These are phyloP conservation scores for Agriopis aurantiaria DNA, from an alignment of 2,888 invertebrate genomes.

Conservation along the genomic window DNA sequence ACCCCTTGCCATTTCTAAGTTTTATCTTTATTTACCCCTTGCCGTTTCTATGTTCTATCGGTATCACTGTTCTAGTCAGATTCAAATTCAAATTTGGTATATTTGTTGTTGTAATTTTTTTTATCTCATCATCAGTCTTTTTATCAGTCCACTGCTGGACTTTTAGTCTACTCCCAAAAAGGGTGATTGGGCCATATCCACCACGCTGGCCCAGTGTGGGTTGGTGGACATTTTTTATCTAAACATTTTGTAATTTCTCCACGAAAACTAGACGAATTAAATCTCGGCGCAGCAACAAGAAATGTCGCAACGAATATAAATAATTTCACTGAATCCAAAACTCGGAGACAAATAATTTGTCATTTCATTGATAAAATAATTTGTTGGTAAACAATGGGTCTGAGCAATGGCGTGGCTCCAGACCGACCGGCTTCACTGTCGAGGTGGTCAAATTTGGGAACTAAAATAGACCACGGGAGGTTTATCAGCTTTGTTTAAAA, in stretches of 20 bases:
- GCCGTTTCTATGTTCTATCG: not conserved
- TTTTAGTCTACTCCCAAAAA: no score
- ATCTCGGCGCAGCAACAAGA: no score
- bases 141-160: no score
- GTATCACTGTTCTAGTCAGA: not conserved
- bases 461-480: not conserved
- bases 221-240: not conserved
- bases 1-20: no score
- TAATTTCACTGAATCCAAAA: not conserved
- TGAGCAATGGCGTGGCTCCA: not conserved
- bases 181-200: no score
- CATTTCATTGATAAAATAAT: conserved; percentile 12
- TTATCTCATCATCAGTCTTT: no score
- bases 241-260: not conserved
- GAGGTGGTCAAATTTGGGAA: not conserved
- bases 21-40: not conserved
- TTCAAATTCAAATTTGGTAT: no score
- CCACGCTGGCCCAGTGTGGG: no score
- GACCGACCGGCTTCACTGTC: not conserved
- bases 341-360: conserved; percentile 8
- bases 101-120: no score
- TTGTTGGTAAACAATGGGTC: conserved; percentile 9
- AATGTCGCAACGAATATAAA: no score
- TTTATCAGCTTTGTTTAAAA: not conserved
- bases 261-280: no score